Evolutionary conservation across 2,797 vertebrate species (phyloP).

Genomic region (Macropus fuliginosus): DNA sequence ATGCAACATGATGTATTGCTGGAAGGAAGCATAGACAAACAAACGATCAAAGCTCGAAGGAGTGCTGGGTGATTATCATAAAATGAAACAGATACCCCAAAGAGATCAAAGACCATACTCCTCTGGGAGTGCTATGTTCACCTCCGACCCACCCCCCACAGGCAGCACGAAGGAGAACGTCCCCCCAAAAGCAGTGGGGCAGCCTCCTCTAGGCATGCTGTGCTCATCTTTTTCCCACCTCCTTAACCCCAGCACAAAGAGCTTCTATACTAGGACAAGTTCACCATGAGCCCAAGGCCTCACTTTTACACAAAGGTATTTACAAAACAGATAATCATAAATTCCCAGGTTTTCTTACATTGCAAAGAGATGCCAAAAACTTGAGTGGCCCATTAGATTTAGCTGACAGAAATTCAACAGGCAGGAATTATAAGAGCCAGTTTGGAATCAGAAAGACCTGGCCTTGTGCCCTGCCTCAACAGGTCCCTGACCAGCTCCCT

Average conservation of each 20-base stretch:
- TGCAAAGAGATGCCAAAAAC: neutral
- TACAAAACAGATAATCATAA: neutral
- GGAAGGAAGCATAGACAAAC: conserved; percentile 59
- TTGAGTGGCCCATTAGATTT: neutral
- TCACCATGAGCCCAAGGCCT: neutral
- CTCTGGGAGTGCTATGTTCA: neutral
- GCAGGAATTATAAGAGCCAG: neutral
- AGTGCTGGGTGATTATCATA: neutral
- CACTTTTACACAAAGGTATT: neutral
- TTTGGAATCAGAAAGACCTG: neutral
- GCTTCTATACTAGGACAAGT: neutral
- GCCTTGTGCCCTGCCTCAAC: neutral
- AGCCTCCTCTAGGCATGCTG: neutral
- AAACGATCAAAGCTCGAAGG: neutral
- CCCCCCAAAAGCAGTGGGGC: neutral
- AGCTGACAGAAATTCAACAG: neutral
- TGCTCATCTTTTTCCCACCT: neutral
- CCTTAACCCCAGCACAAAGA: neutral
- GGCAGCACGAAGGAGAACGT: neutral
- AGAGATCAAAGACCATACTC: neutral
- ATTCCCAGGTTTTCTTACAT: neutral
- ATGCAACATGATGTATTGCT: conserved; percentile 99
- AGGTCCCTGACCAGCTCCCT: neutral
- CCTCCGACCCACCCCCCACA: neutral
- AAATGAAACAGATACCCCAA: neutral